phyloP scores from a whole-genome alignment of 2,888 invertebrate species.

The Cylloceria caligata region DNA sequence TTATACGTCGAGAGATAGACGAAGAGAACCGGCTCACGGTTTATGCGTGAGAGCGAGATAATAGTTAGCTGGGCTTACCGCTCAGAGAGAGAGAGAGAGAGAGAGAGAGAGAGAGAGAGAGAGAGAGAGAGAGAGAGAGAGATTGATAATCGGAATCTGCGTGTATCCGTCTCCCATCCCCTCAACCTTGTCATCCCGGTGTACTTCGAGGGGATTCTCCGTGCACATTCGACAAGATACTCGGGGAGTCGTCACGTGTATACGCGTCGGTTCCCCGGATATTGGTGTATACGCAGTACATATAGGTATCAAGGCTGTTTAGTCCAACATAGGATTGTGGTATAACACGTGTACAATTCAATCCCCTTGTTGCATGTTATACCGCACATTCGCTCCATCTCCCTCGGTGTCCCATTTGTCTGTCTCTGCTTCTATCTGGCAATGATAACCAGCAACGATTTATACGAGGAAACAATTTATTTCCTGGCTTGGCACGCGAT shows the following conservation, averaged over 20 bases:
- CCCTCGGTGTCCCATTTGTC: constrained; percentile 23
- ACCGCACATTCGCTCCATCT: constrained; percentile 35
- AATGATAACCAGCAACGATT: constrained; percentile 58
- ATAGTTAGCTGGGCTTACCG: background rate
- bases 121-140: constrained; percentile 31
- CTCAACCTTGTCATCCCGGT: background rate
- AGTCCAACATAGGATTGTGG: constrained; percentile 61
- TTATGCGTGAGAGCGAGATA: background rate
- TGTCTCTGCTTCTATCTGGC: constrained; percentile 19
- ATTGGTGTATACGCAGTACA: constrained; percentile 54
- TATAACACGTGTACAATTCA: constrained; percentile 67
- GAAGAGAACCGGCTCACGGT: constrained; percentile 12
- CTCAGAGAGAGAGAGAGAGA: constrained; percentile 26
- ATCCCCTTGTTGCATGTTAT: constrained; percentile 67
- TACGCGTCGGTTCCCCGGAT: constrained; percentile 53
- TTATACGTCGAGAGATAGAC: constrained; percentile 26
- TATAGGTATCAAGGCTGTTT: constrained; percentile 60
- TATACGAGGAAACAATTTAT: constrained; percentile 63
- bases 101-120: constrained; percentile 30
- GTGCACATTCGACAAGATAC: constrained; percentile 63
- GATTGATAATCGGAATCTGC: constrained; percentile 61
- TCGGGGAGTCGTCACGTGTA: constrained; percentile 53
- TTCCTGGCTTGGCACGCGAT: constrained; percentile 55
- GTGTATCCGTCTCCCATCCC: constrained; percentile 19
- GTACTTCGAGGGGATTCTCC: constrained; percentile 26